Evolutionary conservation across 2,113 vertebrate species (phyloP).

Genomic region (Thamnophis sirtalis): DNA sequence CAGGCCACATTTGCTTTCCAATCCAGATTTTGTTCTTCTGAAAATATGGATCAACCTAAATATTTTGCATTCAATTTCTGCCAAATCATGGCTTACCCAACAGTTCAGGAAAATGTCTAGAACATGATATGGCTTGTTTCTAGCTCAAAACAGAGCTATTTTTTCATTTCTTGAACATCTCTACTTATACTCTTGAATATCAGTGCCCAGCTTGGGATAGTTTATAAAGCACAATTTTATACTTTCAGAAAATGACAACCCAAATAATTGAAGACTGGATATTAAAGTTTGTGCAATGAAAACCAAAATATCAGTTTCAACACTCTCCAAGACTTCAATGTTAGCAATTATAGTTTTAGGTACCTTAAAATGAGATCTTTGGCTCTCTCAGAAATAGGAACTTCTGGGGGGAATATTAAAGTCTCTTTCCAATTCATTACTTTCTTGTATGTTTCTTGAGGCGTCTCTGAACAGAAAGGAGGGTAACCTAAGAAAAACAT

Average conservation of each 20-base stretch:
- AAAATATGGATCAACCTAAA: not conserved
- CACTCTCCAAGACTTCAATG: not conserved
- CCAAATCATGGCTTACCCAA: not conserved
- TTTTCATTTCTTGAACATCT: not conserved
- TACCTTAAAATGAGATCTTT: slow-evolving; percentile 97
- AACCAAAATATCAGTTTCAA: not conserved
- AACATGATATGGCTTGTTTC: not conserved
- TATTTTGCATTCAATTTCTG: not conserved
- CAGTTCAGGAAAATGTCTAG: not conserved
- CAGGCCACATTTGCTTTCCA: not conserved
- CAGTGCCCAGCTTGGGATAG: not conserved
- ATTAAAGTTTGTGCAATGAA: not conserved
- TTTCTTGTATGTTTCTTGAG: slow-evolving; percentile 97
- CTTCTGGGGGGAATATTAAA: slow-evolving; percentile 92
- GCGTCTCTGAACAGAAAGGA: slow-evolving; percentile 97
- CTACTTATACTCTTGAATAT: not conserved
- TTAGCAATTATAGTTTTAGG: slow-evolving; percentile 2
- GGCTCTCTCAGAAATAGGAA: slow-evolving; percentile 96
- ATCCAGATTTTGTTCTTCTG: not conserved
- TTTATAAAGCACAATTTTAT: not conserved
- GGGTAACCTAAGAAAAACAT: slow-evolving; percentile 82
- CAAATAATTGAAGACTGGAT: not conserved
- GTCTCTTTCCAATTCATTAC: slow-evolving; percentile 99
- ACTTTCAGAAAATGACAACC: not conserved
- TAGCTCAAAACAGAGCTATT: not conserved